phyloP scores from a whole-genome alignment of 2,888 invertebrate genomes.

The Luffia ferchaultella region DNA sequence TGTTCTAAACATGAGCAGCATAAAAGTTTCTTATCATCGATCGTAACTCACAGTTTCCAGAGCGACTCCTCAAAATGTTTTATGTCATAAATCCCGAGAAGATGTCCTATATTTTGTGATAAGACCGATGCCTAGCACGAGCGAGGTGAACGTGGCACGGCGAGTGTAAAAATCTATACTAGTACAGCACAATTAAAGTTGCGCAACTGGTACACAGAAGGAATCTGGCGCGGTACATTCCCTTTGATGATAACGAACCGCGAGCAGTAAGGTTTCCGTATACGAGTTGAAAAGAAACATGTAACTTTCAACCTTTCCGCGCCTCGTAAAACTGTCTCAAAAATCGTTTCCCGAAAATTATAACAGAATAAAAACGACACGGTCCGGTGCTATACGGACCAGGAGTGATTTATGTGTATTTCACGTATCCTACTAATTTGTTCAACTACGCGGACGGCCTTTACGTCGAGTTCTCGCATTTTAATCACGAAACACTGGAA shows the following conservation, averaged over 20 bases:
- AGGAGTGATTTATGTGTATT: conserved; percentile 47
- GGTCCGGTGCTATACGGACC: conserved; percentile 38
- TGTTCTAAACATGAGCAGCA: no score
- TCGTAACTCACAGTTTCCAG: not conserved
- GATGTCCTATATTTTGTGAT: not conserved
- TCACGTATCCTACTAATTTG: conserved; percentile 54
- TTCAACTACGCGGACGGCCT: conserved; percentile 53
- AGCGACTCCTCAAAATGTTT: not conserved
- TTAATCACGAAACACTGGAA: conserved; percentile 51
- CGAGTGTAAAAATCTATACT: no score
- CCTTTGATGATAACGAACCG: not conserved
- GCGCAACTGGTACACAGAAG: not conserved
- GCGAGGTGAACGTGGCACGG: not conserved
- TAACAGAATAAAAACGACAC: conserved; percentile 28
- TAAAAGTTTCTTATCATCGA: no score
- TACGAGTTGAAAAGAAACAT: conserved; percentile 19
- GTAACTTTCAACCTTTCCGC: conserved; percentile 40
- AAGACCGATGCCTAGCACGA: not conserved
- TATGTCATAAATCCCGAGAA: not conserved
- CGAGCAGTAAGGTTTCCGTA: not conserved
- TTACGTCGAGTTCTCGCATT: conserved; percentile 45
- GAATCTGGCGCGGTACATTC: not conserved
- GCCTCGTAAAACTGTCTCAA: conserved; percentile 49
- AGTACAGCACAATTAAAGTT: not conserved
- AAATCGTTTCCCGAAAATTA: conserved; percentile 38